A percentile compares a stretch with the other conserved stretches of the same genome.
Conservation (phyloP, 2,113 vertebrate genomes). For the Gasterosteus nipponicus region DNA sequence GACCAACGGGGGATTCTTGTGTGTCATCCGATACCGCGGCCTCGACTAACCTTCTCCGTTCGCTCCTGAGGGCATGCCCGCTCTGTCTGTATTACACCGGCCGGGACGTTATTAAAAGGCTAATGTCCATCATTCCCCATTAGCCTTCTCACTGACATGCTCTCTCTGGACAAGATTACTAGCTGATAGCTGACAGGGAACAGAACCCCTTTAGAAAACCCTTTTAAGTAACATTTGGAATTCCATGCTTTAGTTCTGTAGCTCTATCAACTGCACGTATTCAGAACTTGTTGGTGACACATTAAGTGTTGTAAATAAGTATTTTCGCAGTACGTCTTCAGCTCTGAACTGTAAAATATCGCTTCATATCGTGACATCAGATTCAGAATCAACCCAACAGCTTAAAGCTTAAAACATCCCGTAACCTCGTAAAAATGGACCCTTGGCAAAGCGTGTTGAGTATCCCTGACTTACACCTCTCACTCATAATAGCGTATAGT, state of each 20-base stretch:
- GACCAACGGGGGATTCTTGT: neutral
- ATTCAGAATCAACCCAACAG: neutral
- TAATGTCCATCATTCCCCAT: constrained; percentile 57
- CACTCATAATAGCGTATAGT: neutral
- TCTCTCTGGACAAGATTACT: constrained; percentile 31
- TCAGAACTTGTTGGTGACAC: neutral
- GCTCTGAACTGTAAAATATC: neutral
- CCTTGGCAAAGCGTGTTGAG: neutral
- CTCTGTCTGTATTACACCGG: constrained; percentile 21
- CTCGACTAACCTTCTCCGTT: constrained; percentile 45
- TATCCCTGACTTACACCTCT: neutral
- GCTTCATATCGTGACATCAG: neutral
- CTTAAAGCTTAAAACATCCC: neutral
- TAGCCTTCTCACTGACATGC: constrained; percentile 38
- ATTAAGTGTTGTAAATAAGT: neutral
- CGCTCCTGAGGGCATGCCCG: constrained; percentile 24
- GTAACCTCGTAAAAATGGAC: neutral
- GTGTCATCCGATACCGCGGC: neutral
- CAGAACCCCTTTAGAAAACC: neutral
- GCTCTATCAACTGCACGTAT: neutral
- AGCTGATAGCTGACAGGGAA: constrained; percentile 3
- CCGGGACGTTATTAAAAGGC: constrained; percentile 60
- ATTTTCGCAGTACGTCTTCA: neutral
- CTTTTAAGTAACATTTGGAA: neutral
- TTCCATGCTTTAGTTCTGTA: neutral